These are phyloP conservation scores for Cyclargus thomasi DNA, from an alignment of 1,140 invertebrate genomes.

Conservation along the genomic window DNA sequence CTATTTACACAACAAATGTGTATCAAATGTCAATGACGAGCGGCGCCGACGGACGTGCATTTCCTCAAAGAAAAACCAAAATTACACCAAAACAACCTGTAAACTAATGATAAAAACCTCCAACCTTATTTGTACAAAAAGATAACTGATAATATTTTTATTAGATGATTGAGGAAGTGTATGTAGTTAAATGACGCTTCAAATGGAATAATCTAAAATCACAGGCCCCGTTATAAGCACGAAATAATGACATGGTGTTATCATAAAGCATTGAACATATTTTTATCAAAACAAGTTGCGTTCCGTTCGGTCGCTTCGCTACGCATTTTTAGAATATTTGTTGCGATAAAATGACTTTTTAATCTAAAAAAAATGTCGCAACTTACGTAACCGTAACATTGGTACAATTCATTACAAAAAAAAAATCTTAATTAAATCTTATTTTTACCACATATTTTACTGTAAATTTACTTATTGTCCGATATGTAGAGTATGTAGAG, in stretches of 20 bases:
- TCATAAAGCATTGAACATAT: neutral
- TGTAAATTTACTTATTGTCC: too few relatives aligned
- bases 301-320: neutral
- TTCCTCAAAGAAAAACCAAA: neutral
- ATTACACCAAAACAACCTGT: neutral
- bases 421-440: too few relatives aligned
- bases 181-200: neutral
- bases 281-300: neutral
- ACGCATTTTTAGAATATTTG: neutral
- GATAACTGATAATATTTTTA: slow-evolving; percentile 7
- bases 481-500: too few relatives aligned
- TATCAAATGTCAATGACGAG: slow-evolving; percentile 37
- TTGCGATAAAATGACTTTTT: neutral
- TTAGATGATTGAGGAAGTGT: slow-evolving; percentile 5
- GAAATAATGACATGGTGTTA: neutral
- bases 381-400: too few relatives aligned
- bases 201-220: neutral
- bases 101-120: neutral
- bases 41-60: slow-evolving; percentile 6
- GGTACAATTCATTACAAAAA: too few relatives aligned
- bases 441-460: too few relatives aligned
- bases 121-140: neutral
- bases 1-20: slow-evolving; percentile 47
- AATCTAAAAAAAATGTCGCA: too few relatives aligned
- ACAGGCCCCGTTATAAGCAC: neutral